Evolutionary conservation across 2,888 invertebrate species (phyloP).

Genomic region (Drosophila mimica): DNA sequence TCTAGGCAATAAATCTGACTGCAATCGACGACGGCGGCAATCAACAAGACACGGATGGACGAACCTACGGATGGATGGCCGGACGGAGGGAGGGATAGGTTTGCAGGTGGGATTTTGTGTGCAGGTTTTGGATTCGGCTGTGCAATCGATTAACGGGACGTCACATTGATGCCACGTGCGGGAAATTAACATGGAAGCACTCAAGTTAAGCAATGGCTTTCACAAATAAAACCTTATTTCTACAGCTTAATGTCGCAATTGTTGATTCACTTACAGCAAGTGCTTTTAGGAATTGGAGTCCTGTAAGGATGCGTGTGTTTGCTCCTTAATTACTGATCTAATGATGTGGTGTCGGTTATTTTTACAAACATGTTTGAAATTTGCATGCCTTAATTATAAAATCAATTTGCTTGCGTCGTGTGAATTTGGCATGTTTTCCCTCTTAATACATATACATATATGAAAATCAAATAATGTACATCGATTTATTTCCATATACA

Average conservation of each 20-base stretch:
- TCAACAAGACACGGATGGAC: constrained; percentile 11
- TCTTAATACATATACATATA: background rate
- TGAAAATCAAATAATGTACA: background rate
- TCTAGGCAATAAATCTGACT: constrained; percentile 42
- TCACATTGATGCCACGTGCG: constrained; percentile 17
- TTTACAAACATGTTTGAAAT: background rate
- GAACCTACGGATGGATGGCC: background rate
- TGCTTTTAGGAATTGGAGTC: background rate
- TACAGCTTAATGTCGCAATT: background rate
- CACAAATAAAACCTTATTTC: background rate
- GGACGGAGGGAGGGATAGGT: background rate
- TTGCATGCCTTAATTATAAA: background rate
- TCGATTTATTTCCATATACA: background rate
- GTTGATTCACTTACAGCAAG: background rate
- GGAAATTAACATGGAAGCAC: constrained; percentile 33
- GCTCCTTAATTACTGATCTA: background rate
- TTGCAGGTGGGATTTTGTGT: background rate
- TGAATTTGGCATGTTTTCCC: background rate
- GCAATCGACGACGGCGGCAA: constrained; percentile 35
- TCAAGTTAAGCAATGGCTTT: constrained; percentile 19
- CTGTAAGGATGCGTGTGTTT: background rate
- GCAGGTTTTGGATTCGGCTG: constrained; percentile 18
- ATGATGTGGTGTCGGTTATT: no score
- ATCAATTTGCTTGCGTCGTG: background rate
- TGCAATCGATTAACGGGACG: constrained; percentile 60